phyloP scores from a whole-genome alignment of 1,140 invertebrate genomes.

The Leptestheria dahalacensis region DNA sequence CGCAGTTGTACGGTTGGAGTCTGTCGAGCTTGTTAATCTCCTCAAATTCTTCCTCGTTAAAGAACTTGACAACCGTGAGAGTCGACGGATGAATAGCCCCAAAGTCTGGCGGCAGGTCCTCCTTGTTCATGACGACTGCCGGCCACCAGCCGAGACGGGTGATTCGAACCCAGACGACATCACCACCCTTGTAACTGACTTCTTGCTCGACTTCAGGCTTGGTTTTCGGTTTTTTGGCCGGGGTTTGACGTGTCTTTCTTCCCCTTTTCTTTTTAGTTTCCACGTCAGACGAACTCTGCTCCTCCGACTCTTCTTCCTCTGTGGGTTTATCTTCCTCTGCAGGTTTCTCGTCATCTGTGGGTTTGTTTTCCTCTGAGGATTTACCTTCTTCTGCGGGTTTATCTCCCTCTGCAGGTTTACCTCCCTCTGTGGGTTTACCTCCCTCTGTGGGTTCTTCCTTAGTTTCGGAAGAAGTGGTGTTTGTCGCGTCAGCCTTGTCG shows the following conservation, averaged over 20 bases:
- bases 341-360: too few relatives aligned
- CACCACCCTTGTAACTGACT: not conserved
- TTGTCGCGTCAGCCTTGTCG: too few relatives aligned
- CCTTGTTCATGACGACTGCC: not conserved
- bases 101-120: not conserved
- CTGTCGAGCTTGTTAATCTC: not conserved
- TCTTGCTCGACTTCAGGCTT: not conserved
- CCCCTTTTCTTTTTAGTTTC: not conserved
- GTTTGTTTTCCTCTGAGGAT: too few relatives aligned
- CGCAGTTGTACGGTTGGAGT: not conserved
- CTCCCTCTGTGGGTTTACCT: too few relatives aligned
- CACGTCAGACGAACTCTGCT: not conserved
- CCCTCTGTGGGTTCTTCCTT: too few relatives aligned
- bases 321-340: too few relatives aligned
- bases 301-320: not conserved
- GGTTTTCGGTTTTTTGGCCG: not conserved
- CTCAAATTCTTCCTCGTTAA: conserved; percentile 3
- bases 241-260: not conserved
- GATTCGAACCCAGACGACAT: conserved; percentile 5
- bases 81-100: not conserved
- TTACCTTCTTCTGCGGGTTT: too few relatives aligned
- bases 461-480: too few relatives aligned
- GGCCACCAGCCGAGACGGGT: conserved; percentile 8
- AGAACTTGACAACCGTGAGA: not conserved
- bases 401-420: too few relatives aligned